Percentiles rank a stretch among this genome's conserved stretches.
Conservation (phyloP, 2,797 vertebrate genomes). For the Periparus ater region DNA sequence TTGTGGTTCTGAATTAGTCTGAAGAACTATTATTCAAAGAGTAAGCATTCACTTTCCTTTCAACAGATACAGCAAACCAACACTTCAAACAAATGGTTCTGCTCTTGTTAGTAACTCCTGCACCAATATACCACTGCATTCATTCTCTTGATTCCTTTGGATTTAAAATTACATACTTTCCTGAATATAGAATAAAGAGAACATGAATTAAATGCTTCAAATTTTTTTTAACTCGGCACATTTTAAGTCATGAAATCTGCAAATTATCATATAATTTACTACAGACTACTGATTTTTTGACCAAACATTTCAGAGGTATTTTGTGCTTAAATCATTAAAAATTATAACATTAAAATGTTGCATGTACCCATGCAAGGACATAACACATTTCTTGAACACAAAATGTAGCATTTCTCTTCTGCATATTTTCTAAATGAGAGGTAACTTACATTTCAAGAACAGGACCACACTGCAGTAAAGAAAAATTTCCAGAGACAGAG, state of each 20-base stretch:
- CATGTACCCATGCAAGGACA: background rate
- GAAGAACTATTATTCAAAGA: background rate
- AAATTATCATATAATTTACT: background rate
- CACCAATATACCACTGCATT: background rate
- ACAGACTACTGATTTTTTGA: background rate
- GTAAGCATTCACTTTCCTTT: background rate
- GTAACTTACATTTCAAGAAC: background rate
- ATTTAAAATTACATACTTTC: background rate
- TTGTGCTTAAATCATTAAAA: background rate
- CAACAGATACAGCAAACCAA: background rate
- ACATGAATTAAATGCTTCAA: background rate
- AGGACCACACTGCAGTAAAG: background rate
- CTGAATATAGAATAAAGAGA: background rate
- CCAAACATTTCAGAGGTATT: background rate
- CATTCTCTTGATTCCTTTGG: background rate
- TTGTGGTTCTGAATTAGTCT: background rate
- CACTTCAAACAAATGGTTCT: background rate
- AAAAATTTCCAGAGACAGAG: background rate
- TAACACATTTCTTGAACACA: background rate
- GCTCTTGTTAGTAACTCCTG: background rate
- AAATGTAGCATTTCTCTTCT: background rate
- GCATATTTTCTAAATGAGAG: background rate
- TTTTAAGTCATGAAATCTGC: background rate
- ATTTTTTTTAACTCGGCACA: accelerated
- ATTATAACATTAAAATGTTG: background rate